phyloP scores from a whole-genome alignment of 1,140 invertebrate species.

The Drosophila pseudoananassae region DNA sequence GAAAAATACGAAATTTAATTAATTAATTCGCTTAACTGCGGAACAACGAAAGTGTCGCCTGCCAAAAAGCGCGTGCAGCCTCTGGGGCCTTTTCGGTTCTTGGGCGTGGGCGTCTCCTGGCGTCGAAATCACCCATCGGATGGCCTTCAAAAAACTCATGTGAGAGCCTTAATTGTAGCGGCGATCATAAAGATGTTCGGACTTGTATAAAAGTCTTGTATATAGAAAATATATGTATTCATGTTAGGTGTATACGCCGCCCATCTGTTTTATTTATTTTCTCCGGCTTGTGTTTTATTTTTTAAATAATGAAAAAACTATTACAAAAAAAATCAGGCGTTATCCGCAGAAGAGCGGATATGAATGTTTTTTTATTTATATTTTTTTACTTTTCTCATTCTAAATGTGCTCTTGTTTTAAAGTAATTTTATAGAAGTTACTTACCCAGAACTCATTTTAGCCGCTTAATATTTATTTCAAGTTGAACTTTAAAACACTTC shows the following conservation, averaged over 20 bases:
- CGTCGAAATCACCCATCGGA: conserved; percentile 36
- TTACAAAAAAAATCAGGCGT: conserved; percentile 37
- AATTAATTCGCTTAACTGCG: conserved; percentile 50
- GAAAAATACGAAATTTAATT: conserved; percentile 52
- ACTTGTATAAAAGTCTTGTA: conserved; percentile 24
- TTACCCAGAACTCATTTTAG: conserved; percentile 73
- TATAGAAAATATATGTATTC: conserved; percentile 22
- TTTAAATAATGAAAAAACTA: conserved; percentile 19
- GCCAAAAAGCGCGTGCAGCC: conserved; percentile 73
- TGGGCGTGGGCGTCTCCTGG: conserved; percentile 46
- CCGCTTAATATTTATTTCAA: conserved; percentile 43
- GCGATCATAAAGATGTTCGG: conserved; percentile 55
- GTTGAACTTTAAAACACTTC: conserved; percentile 41
- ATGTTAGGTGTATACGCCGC: conserved; percentile 12
- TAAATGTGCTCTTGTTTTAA: background rate
- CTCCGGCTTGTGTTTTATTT: conserved; percentile 42
- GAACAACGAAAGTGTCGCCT: conserved; percentile 62
- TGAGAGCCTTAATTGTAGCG: conserved; percentile 73
- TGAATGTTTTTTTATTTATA: background rate
- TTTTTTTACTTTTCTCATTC: background rate
- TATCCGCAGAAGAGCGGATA: background rate
- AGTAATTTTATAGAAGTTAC: conserved; percentile 5
- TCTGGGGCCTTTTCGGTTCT: conserved; percentile 25
- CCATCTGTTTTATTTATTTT: conserved; percentile 65
- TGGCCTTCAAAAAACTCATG: conserved; percentile 73